Evolutionary conservation across 2,888 invertebrate species (phyloP), one percentile per base, ranked within the genome.

Genomic region (Diarsia mendica): DNA sequence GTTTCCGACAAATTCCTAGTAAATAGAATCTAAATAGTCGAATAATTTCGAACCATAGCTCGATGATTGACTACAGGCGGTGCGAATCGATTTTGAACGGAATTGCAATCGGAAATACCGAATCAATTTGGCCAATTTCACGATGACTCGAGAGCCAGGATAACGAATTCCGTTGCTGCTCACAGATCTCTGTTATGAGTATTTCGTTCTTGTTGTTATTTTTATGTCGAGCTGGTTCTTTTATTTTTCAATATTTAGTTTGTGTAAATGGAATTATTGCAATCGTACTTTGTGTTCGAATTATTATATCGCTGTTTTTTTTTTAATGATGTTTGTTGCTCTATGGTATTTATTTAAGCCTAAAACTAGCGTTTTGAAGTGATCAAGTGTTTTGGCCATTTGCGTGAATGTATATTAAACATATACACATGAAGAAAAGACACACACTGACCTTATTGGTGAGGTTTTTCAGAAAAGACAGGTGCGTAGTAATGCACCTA

Each of bases 61-160:
- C 68, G 70, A 82, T 85, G 79, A 88, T 86, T 89, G 85, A 89
- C 88, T 89, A 80, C 79, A 79, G 71, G 66, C 78, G 79, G 77
- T 75, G 68, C 68, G 66, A 87, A 83, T 91, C 91, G 91, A 93
- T 93, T 93, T 90, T 90, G 90, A 88, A 87, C 89, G 90, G 92
- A 91, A 94, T 92, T 92, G 92, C 92, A 92, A 90, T 90, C 91
- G 93, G 94, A 94, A 94, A 94, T 94, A 91, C 91, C 91, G 90
- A 92, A 93, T 94, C 92, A 94, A 92, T 93, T 90, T 89, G 88
- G 88, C 88, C 91, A 93, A 94, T 93, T 94, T 91, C 90, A 87
- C 90, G 91, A 90, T 91, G 92, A 90, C 90, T 90, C 88, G 83
- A 87, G 84, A 82, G 80, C 82, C 87, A 89, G 91, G 89, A 90